Percentiles rank a stretch among this genome's conserved stretches.
Evolutionary conservation across 2,888 invertebrate species (phyloP).

Genomic region (Drosophila melanosoma): DNA sequence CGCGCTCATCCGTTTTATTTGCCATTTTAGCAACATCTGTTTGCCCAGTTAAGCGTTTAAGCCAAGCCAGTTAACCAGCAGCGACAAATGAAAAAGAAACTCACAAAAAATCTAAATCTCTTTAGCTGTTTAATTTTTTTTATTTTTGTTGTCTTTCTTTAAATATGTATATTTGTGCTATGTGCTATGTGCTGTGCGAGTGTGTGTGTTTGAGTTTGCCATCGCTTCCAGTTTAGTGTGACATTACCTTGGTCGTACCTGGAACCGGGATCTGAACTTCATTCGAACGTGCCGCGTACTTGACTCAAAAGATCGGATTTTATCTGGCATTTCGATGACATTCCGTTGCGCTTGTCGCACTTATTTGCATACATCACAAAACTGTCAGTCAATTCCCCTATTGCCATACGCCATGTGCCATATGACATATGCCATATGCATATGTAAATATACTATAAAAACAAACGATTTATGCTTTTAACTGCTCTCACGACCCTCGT

Average conservation of each 20-base stretch:
- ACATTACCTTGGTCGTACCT: conserved; percentile 20
- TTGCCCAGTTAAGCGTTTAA: conserved; percentile 39
- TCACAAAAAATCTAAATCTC: background rate
- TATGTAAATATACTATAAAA: conserved; percentile 20
- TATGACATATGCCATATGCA: conserved; percentile 25
- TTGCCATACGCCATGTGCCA: background rate
- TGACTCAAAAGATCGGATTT: conserved; percentile 1
- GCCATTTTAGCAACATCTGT: conserved; percentile 72
- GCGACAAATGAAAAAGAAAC: conserved; percentile 1
- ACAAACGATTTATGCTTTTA: conserved; percentile 22
- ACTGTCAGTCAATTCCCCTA: conserved; percentile 18
- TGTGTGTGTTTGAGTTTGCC: background rate
- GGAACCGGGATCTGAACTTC: conserved; percentile 20
- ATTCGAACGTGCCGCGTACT: conserved; percentile 6
- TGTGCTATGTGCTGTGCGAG: background rate
- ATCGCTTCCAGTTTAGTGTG: conserved; percentile 12
- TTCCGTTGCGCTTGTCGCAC: conserved; percentile 15
- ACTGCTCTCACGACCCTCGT: conserved; percentile 5
- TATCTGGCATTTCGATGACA: conserved; percentile 11
- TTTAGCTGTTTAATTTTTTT: conserved; percentile 21
- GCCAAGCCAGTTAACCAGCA: background rate
- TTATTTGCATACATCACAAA: conserved; percentile 26
- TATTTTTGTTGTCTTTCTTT: background rate
- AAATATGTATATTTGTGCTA: background rate
- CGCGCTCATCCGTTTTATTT: conserved; percentile 57